Base-by-base conservation (phyloP, 2,888 invertebrate species). In the Raillietiella orientalis region DNA sequence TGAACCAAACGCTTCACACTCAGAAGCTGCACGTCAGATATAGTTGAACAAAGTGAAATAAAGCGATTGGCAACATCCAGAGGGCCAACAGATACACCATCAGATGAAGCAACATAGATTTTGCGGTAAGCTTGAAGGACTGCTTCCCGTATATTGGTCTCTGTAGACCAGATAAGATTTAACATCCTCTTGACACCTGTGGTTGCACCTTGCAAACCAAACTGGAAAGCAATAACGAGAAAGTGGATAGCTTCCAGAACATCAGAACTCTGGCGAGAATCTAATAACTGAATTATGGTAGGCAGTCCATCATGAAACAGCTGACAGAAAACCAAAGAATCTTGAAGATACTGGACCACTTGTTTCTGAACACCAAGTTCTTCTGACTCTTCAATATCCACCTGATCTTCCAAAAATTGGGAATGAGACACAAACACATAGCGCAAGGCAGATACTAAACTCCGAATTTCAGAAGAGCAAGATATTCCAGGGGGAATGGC, bases 221-320 rank as follows among this genome's bases (percentile, higher is more conserved):
- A 74, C 33, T 66, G 58, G 38, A 61, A 64, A 1, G 71, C 70
- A 3, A 13, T 59, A 0, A 71, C 69, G 36, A 87, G 69, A 42
- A 84, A 75, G 30, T 72, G 65, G 14, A 87, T 67, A 0, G 84
- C 70, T 43, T 84, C 87, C 27, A 66, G 58, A 9, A 77, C 69
- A 43, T 84, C 84, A 0, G 66, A 58, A 4, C 64, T 56, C 31
- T 41, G 45, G 30, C 45, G 43, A 3, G 51, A 51, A 42, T 62
- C 58, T 8, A 84, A 49, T 38, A 82, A 47, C 12, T 63, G 56
- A 34, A 63, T 61, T 30, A 75, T 60, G n/a, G 64, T 46, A 1
- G 59, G 57, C 28, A 67, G 46, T 5, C 57, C 51, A 10, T 43
- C 40, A 32, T 56, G 53, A 10, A 59, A 41, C 26, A 49, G 46